Base-by-base conservation (phyloP, 2,797 vertebrate species). In the Schizothorax lantsangensis region DNA sequence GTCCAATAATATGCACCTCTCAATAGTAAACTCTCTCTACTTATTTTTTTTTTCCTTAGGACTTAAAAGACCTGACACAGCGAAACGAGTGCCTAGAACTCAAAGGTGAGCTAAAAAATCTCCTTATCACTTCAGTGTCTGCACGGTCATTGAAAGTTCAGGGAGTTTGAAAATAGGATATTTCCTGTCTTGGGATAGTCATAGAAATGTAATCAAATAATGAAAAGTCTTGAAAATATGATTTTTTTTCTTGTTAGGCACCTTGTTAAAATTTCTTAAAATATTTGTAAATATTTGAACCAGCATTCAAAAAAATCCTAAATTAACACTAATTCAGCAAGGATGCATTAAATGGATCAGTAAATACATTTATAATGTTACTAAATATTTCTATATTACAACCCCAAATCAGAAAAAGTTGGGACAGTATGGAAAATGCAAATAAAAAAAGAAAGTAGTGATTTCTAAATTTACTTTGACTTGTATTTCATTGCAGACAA, bases 21-120 rank as follows among this genome's bases (percentile, higher is more conserved):
- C n/a, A 47, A 30, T 47, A 43, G 30, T 83, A 43, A 49, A 54
- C n/a, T 69, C 17, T 17, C 40, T 49, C 47, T 36, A 2, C 23
- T 66, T 66, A 1, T 4, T 33, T 7, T 40, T 12, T 90, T 74
- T 5, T 10, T 91, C 89, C 83, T 89, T 88, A 99, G 98, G 97
- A 98, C 86, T 94, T 98, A 86, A 97, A 96, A 73, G 97, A 98
- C 85, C 95, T 99, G 74, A 96, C 96, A 23, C 96, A 95, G 90
- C 95, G 98, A 92, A 97, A 97, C 47, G 97, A 98, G 89, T 98
- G 97, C 92, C 94, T 99, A 86, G 97, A 99, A 92, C 95, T 99
- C 8, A 98, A 98, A 96, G 97, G 98, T 98, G 87, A 91, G 95
- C 49, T 40, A 6, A n/a, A 43, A 40, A 57, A 57, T 17, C 36